A percentile compares a stretch with the other conserved stretches of the same genome.
Evolutionary conservation across 1,140 invertebrate genomes (phyloP).

Genomic region (Galleria mellonella): DNA sequence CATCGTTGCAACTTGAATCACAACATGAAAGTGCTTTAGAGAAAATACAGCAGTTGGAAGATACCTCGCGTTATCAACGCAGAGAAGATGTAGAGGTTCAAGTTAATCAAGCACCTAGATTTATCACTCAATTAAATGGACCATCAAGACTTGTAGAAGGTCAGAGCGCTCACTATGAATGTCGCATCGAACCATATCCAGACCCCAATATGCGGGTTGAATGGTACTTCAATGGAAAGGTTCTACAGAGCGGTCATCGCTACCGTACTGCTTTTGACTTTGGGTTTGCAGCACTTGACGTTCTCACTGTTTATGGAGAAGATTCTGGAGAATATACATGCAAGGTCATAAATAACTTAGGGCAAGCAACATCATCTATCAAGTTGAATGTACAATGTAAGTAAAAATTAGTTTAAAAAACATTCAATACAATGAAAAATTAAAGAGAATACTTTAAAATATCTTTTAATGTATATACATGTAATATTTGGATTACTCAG

Average conservation of each 20-base stretch:
- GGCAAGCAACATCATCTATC: constrained; percentile 87
- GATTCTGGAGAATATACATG: constrained; percentile 96
- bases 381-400: constrained; percentile 88
- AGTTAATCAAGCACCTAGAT: constrained; percentile 88
- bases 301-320: constrained; percentile 94
- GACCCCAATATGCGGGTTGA: constrained; percentile 95
- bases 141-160: constrained; percentile 87
- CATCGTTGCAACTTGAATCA: constrained; percentile 88
- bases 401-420: constrained; percentile 37
- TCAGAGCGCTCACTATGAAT: constrained; percentile 96
- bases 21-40: constrained; percentile 92
- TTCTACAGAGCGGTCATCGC: constrained; percentile 91
- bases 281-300: constrained; percentile 95
- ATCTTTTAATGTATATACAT: too few species aligned
- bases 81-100: constrained; percentile 87
- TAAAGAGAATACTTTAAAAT: too few species aligned
- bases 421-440: too few species aligned
- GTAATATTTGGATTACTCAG: too few species aligned
- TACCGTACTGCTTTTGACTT: constrained; percentile 96
- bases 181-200: constrained; percentile 95
- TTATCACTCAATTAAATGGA: constrained; percentile 90
- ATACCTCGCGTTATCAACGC: constrained; percentile 84
- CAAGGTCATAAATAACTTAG: constrained; percentile 90
- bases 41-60: constrained; percentile 92
- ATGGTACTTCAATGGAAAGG: constrained; percentile 96